phyloP scores from a whole-genome alignment of 1,140 invertebrate species.

The Drosophila yakuba region DNA sequence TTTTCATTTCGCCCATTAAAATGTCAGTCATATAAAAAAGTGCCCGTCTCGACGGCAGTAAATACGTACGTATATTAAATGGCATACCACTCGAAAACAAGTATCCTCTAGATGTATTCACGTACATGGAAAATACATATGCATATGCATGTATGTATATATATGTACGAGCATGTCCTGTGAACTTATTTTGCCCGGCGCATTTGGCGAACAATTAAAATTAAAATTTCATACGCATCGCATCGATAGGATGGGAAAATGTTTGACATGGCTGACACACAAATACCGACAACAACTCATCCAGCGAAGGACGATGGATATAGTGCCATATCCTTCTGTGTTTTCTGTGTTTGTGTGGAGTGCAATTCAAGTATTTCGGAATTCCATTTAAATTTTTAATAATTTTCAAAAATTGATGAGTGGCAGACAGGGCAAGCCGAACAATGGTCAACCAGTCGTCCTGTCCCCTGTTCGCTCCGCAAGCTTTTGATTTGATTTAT shows the following conservation, averaged over 20 bases:
- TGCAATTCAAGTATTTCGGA: slow-evolving; percentile 74
- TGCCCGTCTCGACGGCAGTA: slow-evolving; percentile 12
- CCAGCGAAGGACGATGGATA: slow-evolving; percentile 33
- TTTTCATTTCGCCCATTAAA: slow-evolving; percentile 75
- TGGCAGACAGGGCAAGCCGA: slow-evolving; percentile 49
- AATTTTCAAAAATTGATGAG: slow-evolving; percentile 81
- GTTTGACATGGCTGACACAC: slow-evolving; percentile 78
- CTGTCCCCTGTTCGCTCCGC: slow-evolving; percentile 1
- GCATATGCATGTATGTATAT: not conserved
- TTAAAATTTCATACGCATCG: slow-evolving; percentile 76
- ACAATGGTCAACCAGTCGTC: slow-evolving; percentile 16
- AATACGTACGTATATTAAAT: slow-evolving; percentile 42
- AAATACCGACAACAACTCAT: slow-evolving; percentile 65
- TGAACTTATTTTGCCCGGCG: slow-evolving; percentile 65
- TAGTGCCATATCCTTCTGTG: slow-evolving; percentile 25
- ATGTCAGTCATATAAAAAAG: slow-evolving; percentile 50
- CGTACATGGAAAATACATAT: too few relatives aligned
- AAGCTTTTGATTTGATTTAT: slow-evolving; percentile 72
- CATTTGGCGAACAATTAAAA: slow-evolving; percentile 81
- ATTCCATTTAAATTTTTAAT: slow-evolving; percentile 84
- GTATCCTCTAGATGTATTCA: slow-evolving; percentile 1
- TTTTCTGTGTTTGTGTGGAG: slow-evolving; percentile 40
- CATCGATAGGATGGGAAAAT: slow-evolving; percentile 61
- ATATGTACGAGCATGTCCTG: slow-evolving; percentile 19
- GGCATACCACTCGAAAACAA: slow-evolving; percentile 38